Evolutionary conservation across 2,888 invertebrate genomes (phyloP), one percentile per base, ranked within the genome.

Genomic region (Agapostemon virescens): DNA sequence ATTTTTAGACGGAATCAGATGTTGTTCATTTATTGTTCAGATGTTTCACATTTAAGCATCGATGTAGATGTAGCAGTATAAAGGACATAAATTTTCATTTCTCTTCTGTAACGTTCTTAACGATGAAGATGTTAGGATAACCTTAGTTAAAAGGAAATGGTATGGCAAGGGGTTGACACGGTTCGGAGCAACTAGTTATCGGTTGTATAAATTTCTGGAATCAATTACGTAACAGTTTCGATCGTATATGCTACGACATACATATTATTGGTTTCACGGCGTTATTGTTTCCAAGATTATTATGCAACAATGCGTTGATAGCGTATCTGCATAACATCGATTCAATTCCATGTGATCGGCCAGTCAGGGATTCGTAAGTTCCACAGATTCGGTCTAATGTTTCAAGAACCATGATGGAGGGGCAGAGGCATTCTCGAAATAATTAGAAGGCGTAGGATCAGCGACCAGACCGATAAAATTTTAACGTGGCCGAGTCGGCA

Each of bases 251-350:
- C 20, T 7, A 0, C 7, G 20, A n/a, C 11, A n/a, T 11, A n/a
- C 20, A 33, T 33, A 63, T 63, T 30, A 63, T 63, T 33, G 33
- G 20, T 63, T 11, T 17, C 20, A 9, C 33, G 33, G 30, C 30
- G 61, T 33, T 33, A 61, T 61, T 30, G 30, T 61, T 61, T 33
- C 33, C 33, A 30, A 20, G 49, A 49, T 11, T 30, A 61, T 61
- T 61, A 61, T 61, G 20, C 61, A 33, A 61, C 26, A 30, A 61
- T 61, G 33, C 61, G 61, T 30, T 61, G 20, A 61, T 33, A 61
- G 61, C 20, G 26, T 61, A 33, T 33, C 61, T 20, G 36, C 20
- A 33, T n/a, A 33, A 9, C 30, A 63, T 11, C 13, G n/a, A 33
- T 61, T n/a, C n/a, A 17, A 55, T 55, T 36, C 63, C 2, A 20